Percentiles rank a stretch among this genome's conserved stretches.
phyloP scores from a whole-genome alignment of 2,797 vertebrate genomes.

The Protosalanx chinensis region DNA sequence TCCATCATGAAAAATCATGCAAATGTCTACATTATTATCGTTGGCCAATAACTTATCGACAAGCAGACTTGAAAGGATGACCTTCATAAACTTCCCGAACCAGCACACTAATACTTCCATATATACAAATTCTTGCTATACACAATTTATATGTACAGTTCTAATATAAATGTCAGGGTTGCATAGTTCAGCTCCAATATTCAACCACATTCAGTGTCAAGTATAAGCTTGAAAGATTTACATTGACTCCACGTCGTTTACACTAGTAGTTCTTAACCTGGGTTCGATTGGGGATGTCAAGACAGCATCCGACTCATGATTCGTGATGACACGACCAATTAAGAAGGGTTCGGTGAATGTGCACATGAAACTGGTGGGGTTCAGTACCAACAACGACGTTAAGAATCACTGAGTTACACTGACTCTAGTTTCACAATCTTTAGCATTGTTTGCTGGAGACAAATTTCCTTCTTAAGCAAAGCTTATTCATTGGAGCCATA shows the following conservation, averaged over 20 bases:
- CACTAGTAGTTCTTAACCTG: too few species aligned
- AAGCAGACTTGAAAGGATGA: background rate
- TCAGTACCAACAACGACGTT: too few species aligned
- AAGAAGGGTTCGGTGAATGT: too few species aligned
- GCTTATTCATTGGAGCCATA: slow-evolving; percentile 4
- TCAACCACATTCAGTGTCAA: background rate
- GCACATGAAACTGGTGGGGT: too few species aligned
- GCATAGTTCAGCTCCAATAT: background rate
- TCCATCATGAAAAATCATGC: slow-evolving; percentile 5
- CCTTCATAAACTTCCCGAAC: too few species aligned
- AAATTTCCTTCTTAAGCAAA: background rate
- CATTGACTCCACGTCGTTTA: background rate
- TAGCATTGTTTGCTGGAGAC: background rate
- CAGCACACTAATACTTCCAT: background rate
- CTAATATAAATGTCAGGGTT: background rate
- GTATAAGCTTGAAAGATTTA: background rate
- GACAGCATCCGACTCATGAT: too few species aligned
- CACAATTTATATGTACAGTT: slow-evolving; percentile 10
- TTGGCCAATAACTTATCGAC: background rate
- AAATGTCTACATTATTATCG: background rate
- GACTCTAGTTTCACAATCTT: slow-evolving; percentile 12
- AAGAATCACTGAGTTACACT: background rate
- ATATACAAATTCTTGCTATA: background rate
- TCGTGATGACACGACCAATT: too few species aligned
- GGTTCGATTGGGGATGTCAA: too few species aligned